Conservation (phyloP, 2,888 invertebrate genomes). For the Drosophila phalerata region DNA sequence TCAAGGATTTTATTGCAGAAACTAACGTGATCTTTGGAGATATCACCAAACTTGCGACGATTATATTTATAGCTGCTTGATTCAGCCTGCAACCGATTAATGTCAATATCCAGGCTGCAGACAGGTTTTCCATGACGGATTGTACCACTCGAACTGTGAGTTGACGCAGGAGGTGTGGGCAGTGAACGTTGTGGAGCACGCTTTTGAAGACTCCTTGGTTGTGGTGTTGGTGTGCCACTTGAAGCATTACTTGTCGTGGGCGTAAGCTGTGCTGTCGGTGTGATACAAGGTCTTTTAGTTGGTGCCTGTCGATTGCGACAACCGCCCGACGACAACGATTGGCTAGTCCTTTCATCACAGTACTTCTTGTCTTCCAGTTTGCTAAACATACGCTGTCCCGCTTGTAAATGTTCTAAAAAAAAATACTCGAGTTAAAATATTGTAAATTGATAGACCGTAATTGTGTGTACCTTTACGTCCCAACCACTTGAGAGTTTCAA, state of each 20-base stretch:
- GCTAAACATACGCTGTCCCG: conserved; percentile 66
- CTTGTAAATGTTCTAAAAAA: conserved; percentile 61
- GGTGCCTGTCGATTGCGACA: conserved; percentile 5
- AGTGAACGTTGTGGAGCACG: conserved; percentile 38
- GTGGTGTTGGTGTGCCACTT: conserved; percentile 62
- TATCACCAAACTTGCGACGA: conserved; percentile 49
- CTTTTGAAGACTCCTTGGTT: conserved; percentile 20
- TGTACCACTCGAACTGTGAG: conserved; percentile 61
- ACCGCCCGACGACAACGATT: conserved; percentile 32
- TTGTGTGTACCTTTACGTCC: conserved; percentile 49
- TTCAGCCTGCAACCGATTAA: conserved; percentile 19
- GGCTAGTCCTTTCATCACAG: conserved; percentile 46
- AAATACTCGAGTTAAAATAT: background rate
- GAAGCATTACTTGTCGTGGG: conserved; percentile 71
- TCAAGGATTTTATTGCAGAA: conserved; percentile 63
- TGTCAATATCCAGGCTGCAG: conserved; percentile 28
- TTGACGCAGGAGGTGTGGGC: conserved; percentile 73
- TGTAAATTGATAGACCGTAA: background rate
- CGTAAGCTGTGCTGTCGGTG: conserved; percentile 54
- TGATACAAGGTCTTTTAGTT: conserved; percentile 5
- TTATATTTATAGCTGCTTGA: conserved; percentile 40
- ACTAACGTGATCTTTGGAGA: conserved; percentile 31
- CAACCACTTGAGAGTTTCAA: conserved; percentile 54
- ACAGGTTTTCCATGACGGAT: conserved; percentile 19
- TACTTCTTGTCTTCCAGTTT: conserved; percentile 59